These are phyloP conservation scores for Perithous albicinctus DNA, from an alignment of 2,888 invertebrate species.

Conservation along the genomic window DNA sequence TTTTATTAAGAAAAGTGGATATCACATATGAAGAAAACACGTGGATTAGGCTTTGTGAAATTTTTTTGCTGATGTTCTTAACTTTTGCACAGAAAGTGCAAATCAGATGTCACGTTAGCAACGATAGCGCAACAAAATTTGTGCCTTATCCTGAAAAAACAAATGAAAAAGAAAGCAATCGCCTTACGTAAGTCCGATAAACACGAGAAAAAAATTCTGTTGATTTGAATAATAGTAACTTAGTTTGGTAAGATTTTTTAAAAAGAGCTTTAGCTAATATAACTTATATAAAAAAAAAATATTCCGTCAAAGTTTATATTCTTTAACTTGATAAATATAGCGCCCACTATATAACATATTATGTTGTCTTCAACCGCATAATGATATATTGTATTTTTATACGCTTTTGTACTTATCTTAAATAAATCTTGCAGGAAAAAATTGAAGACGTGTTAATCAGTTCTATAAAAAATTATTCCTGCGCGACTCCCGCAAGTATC, in stretches of 20 bases:
- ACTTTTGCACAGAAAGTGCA: not conserved
- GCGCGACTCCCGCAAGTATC: not conserved
- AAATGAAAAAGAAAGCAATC: slow-evolving; percentile 33
- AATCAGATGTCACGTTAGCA: slow-evolving; percentile 19
- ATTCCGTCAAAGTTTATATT: slow-evolving; percentile 45
- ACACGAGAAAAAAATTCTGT: slow-evolving; percentile 26
- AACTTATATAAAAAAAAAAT: slow-evolving; percentile 40
- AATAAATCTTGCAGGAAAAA: slow-evolving; percentile 64
- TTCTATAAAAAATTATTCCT: not conserved
- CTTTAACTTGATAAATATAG: slow-evolving; percentile 32
- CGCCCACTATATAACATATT: slow-evolving; percentile 28
- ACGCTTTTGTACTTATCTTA: slow-evolving; percentile 83
- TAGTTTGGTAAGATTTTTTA: slow-evolving; percentile 55
- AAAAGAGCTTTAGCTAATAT: slow-evolving; percentile 54
- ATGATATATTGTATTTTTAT: slow-evolving; percentile 82
- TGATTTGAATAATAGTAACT: slow-evolving; percentile 38
- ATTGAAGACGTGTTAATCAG: slow-evolving; percentile 47
- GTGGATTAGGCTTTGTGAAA: slow-evolving; percentile 4
- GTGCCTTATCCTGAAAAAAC: slow-evolving; percentile 57
- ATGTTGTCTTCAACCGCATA: slow-evolving; percentile 50
- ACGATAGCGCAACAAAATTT: slow-evolving; percentile 54
- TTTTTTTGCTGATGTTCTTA: not conserved
- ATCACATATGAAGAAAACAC: not conserved
- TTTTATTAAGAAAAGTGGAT: slow-evolving; percentile 13
- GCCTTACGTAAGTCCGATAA: slow-evolving; percentile 39